phyloP scores from a whole-genome alignment of 2,888 invertebrate species.

The Buathra laborator region DNA sequence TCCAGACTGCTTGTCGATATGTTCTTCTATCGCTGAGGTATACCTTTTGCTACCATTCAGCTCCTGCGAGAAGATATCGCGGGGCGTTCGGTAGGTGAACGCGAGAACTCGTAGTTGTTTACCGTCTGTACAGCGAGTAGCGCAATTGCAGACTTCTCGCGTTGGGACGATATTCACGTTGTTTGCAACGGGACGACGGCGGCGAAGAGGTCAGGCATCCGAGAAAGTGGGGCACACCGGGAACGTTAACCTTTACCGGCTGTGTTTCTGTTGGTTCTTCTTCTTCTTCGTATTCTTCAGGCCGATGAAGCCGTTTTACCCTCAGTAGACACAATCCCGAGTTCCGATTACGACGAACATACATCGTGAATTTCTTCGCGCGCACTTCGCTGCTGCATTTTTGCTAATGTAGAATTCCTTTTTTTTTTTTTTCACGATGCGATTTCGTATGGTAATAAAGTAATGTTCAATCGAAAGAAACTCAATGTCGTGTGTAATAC shows the following conservation, averaged over 20 bases:
- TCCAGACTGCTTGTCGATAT: conserved; percentile 41
- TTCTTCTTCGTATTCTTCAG: conserved; percentile 51
- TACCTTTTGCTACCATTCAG: not conserved
- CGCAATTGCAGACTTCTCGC: conserved; percentile 19
- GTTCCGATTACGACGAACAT: conserved; percentile 4
- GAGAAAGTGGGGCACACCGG: conserved; percentile 77
- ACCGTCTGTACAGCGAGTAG: not conserved
- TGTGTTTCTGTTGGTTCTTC: conserved; percentile 57
- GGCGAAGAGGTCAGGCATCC: conserved; percentile 75
- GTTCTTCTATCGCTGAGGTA: not conserved
- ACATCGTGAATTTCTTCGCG: not conserved
- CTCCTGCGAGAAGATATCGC: not conserved
- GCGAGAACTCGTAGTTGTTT: not conserved
- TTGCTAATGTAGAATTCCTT: not conserved
- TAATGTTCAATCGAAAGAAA: not conserved
- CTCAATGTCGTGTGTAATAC: conserved; percentile 10
- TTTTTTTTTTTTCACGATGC: not conserved
- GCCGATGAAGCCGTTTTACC: conserved; percentile 6
- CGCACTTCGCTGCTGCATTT: not conserved
- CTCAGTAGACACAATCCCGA: conserved; percentile 10
- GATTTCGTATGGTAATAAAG: not conserved
- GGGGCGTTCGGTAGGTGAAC: conserved; percentile 7
- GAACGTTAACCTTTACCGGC: conserved; percentile 77
- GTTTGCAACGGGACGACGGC: conserved; percentile 60
- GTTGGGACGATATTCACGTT: conserved; percentile 32